These are phyloP conservation scores for Cephus rjabovi DNA, from an alignment of 2,888 invertebrate genomes.

Conservation along the genomic window DNA sequence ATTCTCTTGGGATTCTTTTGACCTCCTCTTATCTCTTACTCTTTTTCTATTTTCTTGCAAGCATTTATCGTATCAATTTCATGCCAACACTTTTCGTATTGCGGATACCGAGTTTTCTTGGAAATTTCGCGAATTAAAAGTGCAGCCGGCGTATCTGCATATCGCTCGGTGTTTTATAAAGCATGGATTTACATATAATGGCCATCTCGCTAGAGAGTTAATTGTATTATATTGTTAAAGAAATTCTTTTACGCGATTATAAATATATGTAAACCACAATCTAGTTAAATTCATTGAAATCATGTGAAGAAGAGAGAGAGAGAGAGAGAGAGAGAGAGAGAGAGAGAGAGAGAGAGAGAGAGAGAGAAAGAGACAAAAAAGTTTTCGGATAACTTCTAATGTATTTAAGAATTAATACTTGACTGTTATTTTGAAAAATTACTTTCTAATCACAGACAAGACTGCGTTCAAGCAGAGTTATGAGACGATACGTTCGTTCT, in stretches of 20 bases:
- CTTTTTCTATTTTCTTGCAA: background rate
- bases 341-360: background rate
- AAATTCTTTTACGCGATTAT: constrained; percentile 26
- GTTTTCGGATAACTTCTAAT: background rate
- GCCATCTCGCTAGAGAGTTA: constrained; percentile 13
- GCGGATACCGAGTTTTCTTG: background rate
- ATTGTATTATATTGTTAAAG: constrained; percentile 9
- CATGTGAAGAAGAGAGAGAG: background rate
- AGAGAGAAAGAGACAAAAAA: background rate
- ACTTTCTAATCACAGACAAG: background rate
- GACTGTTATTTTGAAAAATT: background rate
- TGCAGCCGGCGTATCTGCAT: constrained; percentile 37
- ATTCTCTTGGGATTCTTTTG: background rate
- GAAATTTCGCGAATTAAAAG: background rate
- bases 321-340: background rate
- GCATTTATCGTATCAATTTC: background rate
- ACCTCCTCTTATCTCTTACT: background rate
- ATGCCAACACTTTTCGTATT: background rate
- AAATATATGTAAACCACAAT: constrained; percentile 20
- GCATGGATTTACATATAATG: constrained; percentile 54
- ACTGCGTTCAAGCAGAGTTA: background rate
- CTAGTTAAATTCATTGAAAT: background rate
- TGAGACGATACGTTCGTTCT: background rate
- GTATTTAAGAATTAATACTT: background rate
- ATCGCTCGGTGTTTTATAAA: constrained; percentile 19